Conservation (phyloP, 1,140 invertebrate genomes). For the Philotrypesis tridentata region DNA sequence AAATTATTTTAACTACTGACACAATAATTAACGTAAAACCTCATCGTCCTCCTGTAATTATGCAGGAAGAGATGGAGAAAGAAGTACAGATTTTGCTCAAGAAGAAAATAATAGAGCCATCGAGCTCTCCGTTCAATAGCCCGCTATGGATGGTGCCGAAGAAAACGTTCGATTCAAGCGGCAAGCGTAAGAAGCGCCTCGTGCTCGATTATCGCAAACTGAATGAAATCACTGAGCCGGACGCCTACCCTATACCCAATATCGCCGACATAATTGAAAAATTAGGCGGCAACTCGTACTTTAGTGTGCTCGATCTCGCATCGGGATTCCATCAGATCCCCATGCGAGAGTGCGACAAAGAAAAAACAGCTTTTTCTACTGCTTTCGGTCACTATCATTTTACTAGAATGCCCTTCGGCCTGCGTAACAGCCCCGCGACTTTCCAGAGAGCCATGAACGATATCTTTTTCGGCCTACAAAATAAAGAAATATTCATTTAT, state of each 20-base stretch:
- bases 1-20: not conserved
- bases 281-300: not conserved
- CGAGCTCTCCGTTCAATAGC: not conserved
- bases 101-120: not conserved
- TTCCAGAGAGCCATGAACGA: constrained; percentile 67
- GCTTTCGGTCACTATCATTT: constrained; percentile 63
- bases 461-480: constrained; percentile 61
- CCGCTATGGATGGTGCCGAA: constrained; percentile 37
- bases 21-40: not conserved
- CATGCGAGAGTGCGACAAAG: constrained; percentile 61
- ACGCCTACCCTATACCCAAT: constrained; percentile 10
- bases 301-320: not conserved
- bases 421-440: constrained; percentile 60
- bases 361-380: constrained; percentile 68
- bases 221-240: constrained; percentile 4
- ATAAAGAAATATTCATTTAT: constrained; percentile 12
- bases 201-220: not conserved
- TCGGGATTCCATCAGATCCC: constrained; percentile 74
- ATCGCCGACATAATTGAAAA: not conserved
- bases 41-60: not conserved
- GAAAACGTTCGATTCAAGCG: not conserved
- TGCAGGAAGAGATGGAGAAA: not conserved
- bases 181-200: not conserved
- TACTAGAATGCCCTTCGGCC: constrained; percentile 63
- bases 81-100: not conserved